A percentile compares a stretch with the other conserved stretches of the same genome.
These are phyloP conservation scores for Pitangus sulphuratus DNA, from an alignment of 2,797 vertebrate species.

Conservation along the genomic window DNA sequence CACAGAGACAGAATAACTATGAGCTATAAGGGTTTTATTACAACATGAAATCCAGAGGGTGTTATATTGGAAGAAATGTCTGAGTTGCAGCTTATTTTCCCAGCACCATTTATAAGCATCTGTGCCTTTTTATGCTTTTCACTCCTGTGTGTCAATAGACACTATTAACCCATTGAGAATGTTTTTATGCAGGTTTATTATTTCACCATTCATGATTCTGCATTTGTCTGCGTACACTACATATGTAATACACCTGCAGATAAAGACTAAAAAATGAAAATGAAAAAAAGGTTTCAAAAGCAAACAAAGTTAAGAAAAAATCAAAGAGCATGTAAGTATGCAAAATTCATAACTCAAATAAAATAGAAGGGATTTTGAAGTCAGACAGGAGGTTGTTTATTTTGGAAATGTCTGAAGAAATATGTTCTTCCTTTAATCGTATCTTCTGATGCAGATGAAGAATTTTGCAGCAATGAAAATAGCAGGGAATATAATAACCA, in stretches of 20 bases:
- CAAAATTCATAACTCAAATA: neutral
- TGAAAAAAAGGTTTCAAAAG: neutral
- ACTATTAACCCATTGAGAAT: neutral
- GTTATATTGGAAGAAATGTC: neutral
- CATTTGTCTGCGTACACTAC: neutral
- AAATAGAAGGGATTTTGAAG: neutral
- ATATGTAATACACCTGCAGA: neutral
- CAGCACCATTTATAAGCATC: neutral
- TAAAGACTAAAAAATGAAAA: neutral
- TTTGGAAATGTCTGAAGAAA: neutral
- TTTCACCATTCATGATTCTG: neutral
- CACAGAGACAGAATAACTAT: neutral
- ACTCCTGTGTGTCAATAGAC: neutral
- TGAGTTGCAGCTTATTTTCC: neutral
- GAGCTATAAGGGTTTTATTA: neutral
- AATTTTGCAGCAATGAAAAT: neutral
- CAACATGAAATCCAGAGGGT: neutral
- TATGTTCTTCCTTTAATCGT: neutral
- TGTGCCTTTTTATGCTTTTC: neutral
- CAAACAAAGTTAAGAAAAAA: neutral
- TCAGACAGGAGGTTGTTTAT: neutral
- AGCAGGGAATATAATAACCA: neutral
- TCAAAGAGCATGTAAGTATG: neutral
- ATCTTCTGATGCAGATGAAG: neutral
- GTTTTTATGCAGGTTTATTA: neutral